A percentile compares a stretch with the other conserved stretches of the same genome.
Evolutionary conservation across 2,888 invertebrate genomes (phyloP).

Genomic region (Trissolcus japonicus): DNA sequence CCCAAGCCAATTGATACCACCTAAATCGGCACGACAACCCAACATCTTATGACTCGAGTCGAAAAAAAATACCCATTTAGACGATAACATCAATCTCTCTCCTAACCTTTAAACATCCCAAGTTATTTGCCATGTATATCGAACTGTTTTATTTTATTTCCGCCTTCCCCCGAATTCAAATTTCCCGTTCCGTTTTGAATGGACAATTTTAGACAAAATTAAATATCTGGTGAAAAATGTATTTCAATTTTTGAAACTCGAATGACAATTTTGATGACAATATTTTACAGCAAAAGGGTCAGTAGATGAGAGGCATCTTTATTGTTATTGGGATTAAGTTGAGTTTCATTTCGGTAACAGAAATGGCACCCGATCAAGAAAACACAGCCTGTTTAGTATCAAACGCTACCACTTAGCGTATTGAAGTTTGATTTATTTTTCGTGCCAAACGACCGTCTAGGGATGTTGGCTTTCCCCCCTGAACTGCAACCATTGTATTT

Average conservation of each 20-base stretch:
- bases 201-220: too few relatives aligned
- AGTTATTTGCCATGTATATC: too few relatives aligned
- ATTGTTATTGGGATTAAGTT: slow-evolving; percentile 69
- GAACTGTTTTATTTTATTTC: too few relatives aligned
- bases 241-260: too few relatives aligned
- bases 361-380: slow-evolving; percentile 28
- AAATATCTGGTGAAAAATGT: too few relatives aligned
- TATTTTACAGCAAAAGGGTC: slow-evolving; percentile 39
- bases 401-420: slow-evolving; percentile 76
- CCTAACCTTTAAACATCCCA: slow-evolving; percentile 37
- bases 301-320: slow-evolving; percentile 38
- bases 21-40: slow-evolving; percentile 62
- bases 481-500: slow-evolving; percentile 72
- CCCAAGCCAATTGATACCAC: slow-evolving; percentile 67
- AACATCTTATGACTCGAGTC: slow-evolving; percentile 62
- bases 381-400: slow-evolving; percentile 74
- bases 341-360: slow-evolving; percentile 70
- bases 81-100: slow-evolving; percentile 42
- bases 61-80: slow-evolving; percentile 48
- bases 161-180: not conserved
- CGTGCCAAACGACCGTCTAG: slow-evolving; percentile 70
- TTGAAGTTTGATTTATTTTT: slow-evolving; percentile 76
- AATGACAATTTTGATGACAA: not conserved
- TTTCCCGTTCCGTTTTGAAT: not conserved
- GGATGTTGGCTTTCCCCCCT: slow-evolving; percentile 68